A percentile compares a stretch with the other conserved stretches of the same genome.
Conservation (phyloP, 2,888 invertebrate species). For the Syrista parreyssii region DNA sequence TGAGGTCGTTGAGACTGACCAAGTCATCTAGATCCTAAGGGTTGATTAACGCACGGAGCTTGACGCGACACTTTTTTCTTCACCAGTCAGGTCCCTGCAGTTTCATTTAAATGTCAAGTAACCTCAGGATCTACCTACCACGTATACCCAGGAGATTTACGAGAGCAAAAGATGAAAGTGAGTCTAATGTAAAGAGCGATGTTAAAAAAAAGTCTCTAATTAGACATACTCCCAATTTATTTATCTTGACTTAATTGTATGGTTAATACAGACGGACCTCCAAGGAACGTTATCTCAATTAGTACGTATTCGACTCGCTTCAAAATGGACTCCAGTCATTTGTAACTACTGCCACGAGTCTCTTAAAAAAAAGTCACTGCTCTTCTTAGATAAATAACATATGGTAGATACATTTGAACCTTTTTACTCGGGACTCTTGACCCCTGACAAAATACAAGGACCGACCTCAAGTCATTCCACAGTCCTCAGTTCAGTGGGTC, state of each 20-base stretch:
- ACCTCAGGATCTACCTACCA: background rate
- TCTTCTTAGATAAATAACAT: background rate
- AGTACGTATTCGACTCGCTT: background rate
- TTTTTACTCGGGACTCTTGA: background rate
- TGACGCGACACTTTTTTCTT: background rate
- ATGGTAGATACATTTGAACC: background rate
- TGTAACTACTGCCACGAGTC: conserved; percentile 8
- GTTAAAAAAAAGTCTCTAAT: background rate
- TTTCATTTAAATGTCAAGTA: background rate
- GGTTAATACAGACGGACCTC: background rate
- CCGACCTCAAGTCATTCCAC: background rate
- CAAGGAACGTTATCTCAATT: background rate
- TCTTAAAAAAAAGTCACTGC: background rate
- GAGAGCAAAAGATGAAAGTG: background rate
- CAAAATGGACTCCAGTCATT: background rate
- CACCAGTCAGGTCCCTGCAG: background rate
- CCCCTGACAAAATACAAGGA: background rate
- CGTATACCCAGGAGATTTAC: background rate
- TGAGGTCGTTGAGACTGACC: background rate
- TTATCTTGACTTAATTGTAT: background rate
- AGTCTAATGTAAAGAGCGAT: background rate
- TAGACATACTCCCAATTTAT: background rate
- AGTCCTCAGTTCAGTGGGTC: background rate
- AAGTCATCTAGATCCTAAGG: background rate
- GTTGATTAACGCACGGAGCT: background rate